Base-by-base conservation (phyloP, 2,797 vertebrate species). In the Neosalanx taihuensis region DNA sequence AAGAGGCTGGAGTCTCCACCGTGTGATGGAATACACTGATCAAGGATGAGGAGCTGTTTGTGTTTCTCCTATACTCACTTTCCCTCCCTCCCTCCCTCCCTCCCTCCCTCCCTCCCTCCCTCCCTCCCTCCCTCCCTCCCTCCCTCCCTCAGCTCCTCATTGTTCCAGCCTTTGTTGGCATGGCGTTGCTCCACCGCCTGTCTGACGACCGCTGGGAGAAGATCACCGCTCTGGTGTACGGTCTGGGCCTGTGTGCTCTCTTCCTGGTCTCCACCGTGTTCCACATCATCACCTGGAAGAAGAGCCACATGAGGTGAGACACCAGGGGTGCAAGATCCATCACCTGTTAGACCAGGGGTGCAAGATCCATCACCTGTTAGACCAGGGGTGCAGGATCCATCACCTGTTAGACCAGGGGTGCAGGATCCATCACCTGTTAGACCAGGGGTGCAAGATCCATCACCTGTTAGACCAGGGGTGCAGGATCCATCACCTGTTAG, bases 221-320 rank as follows among this genome's bases (percentile, higher is more conserved):
- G 85, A 90, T 99, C 82, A 99, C 98, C 0, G 98, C 98, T 0
- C 96, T 93, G 95, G 94, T 99, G 79, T 99, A 99, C 0, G 98
- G 98, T 3, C 75, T 96, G 91, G 96, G 97, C 67, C 94, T 99
- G 77, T 97, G 96, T 0, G 94, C 93, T 0, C 95, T 99, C 76
- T 99, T 99, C 92, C 93, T 97, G 0, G 92, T 99, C 76, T 99
- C 97, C 83, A 99, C 98, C 0, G 94, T 96, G 12, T 99, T 98
- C 79, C 98, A 99, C 64, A 94, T 97, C 10, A 87, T 98, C 72
- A 93, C 96, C 37, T 99, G 98, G 98, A 99, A 99, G 81, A 98
- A 95, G 89, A 98, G 97, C 80, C 98, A 99, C 90, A 89, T 98
- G 81, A 96, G 96, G 98, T 99, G 59, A 77, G 85, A 1, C 37